Conservation (phyloP, 2,797 vertebrate genomes). For the Salmo trutta region DNA sequence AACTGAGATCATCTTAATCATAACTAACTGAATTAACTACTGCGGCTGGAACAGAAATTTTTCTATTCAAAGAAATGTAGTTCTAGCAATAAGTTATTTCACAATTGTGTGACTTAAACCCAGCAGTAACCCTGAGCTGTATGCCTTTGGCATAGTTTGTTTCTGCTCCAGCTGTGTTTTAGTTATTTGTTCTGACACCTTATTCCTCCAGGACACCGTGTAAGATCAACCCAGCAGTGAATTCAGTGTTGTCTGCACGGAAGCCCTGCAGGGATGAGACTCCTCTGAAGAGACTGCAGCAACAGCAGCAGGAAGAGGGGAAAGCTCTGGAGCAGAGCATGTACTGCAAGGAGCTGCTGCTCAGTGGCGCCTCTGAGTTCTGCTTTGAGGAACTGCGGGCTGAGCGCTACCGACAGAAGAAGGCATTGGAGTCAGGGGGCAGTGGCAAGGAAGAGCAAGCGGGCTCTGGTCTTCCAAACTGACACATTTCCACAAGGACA, state of each 20-base stretch:
- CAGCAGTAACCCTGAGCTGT: background rate
- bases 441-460: background rate
- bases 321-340: slow-evolving; percentile 81
- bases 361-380: slow-evolving; percentile 89
- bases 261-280: slow-evolving; percentile 85
- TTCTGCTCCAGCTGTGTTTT: background rate
- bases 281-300: slow-evolving; percentile 86
- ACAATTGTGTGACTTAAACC: background rate
- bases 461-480: background rate
- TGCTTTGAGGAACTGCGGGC: slow-evolving; percentile 93
- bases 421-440: slow-evolving; percentile 41
- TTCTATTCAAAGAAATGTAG: background rate
- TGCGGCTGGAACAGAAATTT: background rate
- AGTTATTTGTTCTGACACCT: background rate
- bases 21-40: background rate
- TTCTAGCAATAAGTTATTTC: background rate
- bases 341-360: slow-evolving; percentile 93
- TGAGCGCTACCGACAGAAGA: slow-evolving; percentile 86
- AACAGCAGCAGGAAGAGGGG: slow-evolving; percentile 73
- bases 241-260: slow-evolving; percentile 82
- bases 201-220: slow-evolving; percentile 84
- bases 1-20: background rate
- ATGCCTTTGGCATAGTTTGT: background rate
- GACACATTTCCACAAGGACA: background rate
- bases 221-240: slow-evolving; percentile 92